Evolutionary conservation across 1,140 invertebrate species (phyloP), one percentile per base, ranked within the genome.

Genomic region (Trichonephila inaurata): DNA sequence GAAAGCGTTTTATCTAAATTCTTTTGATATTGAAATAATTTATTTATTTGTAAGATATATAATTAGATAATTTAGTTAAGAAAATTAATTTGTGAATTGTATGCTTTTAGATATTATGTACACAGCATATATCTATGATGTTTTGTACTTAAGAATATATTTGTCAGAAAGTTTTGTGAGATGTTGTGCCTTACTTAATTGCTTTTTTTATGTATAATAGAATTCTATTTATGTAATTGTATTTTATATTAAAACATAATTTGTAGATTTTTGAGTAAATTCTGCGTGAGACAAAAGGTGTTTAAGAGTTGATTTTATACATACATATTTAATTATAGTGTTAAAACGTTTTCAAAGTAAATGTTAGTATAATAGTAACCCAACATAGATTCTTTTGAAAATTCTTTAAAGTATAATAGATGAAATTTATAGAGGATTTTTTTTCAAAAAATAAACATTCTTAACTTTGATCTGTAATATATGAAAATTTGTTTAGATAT

Each of bases 11-110:
- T 51, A 5, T 51, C 51, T 10, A 7, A 69, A 69, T n/a, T 69
- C n/a, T 69, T 69, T 24, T 24, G n/a, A 21, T 69, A 69, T 69
- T 28, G 10, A 24, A 69, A 1, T 69, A 2, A 21, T 66, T 66
- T 72, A 77, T 77, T 77, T 77, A 77, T 77, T 77, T 77, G 72
- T 77, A 77, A 77, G 18, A 77, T 77, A 77, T 77, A 33, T 40
- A 7, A 19, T 33, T 33, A 77, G 72, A 21, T 10, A 77, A 40
- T 77, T 77, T 77, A 77, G 18, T 33, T 77, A 28, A 33, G 72
- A 77, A 77, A 51, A 64, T 64, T 18, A 19, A 40, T 77, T 77
- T 77, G 72, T 77, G 16, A 19, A 40, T 77, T 33, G 33, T 33
- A 40, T 77, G 72, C 33, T 77, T 77, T 77, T 77, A 33, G 33